Conservation (phyloP, 2,888 invertebrate genomes). For the Vannuccia rotundouncinata region DNA sequence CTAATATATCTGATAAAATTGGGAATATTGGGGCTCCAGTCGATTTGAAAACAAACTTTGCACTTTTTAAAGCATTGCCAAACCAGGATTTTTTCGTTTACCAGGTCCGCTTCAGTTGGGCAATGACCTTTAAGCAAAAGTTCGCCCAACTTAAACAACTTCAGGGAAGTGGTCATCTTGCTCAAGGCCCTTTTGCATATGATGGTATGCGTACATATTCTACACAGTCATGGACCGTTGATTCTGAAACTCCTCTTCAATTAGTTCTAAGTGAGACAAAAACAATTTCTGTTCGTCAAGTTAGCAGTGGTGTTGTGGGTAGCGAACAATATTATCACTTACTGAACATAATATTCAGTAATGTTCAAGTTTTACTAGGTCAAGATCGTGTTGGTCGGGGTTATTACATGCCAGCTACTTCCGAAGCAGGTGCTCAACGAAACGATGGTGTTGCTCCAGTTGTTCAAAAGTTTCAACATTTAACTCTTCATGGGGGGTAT, state of each 20-base stretch:
- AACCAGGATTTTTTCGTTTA: neutral
- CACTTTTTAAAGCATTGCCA: neutral
- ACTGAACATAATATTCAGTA: constrained; percentile 24
- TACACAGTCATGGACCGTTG: neutral
- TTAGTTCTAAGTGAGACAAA: neutral
- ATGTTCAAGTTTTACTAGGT: constrained; percentile 30
- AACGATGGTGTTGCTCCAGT: neutral
- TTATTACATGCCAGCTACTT: constrained; percentile 9
- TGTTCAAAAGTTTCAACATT: constrained; percentile 14
- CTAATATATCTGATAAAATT: constrained; percentile 16
- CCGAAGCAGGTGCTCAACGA: neutral
- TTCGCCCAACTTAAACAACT: neutral
- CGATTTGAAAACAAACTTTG: neutral
- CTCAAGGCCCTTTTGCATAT: constrained; percentile 2
- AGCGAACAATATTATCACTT: constrained; percentile 33
- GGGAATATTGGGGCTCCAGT: constrained; percentile 7
- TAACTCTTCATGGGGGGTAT: constrained; percentile 15
- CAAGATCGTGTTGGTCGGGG: constrained; percentile 27
- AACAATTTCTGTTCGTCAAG: neutral
- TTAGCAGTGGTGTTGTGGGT: constrained; percentile 13
- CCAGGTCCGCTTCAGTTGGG: neutral
- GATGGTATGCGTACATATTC: neutral
- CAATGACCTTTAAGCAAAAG: neutral
- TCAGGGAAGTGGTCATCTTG: neutral
- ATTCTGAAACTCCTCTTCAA: neutral